Percentiles rank a stretch among this genome's conserved stretches.
These are phyloP conservation scores for Hypocryptadius cinnamomeus DNA, from an alignment of 2,113 vertebrate species.

Conservation along the genomic window DNA sequence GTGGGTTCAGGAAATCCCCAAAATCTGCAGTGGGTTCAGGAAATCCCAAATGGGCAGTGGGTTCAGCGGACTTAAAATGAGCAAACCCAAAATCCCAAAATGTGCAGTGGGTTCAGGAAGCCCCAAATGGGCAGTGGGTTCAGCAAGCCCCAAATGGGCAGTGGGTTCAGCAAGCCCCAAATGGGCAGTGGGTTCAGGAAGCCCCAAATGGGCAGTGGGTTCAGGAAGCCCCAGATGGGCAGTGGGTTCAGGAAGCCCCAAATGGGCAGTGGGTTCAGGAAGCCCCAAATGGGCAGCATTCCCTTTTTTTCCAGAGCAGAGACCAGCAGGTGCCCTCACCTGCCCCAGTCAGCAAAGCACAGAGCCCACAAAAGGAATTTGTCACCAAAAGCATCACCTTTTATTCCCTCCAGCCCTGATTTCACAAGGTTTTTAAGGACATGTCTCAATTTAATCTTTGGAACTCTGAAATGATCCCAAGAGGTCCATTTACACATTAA, in stretches of 20 bases:
- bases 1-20: background rate
- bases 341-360: background rate
- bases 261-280: too few species aligned
- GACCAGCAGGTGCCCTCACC: background rate
- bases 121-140: background rate
- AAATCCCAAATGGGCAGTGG: background rate
- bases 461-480: background rate
- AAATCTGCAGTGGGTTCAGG: background rate
- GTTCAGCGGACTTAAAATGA: rapidly evolving
- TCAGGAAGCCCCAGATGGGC: too few species aligned
- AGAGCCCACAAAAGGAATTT: background rate
- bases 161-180: background rate
- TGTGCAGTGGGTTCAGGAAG: too few species aligned
- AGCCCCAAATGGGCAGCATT: rapidly evolving
- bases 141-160: too few species aligned
- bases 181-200: background rate
- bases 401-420: background rate
- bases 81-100: background rate
- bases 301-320: background rate
- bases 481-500: background rate
- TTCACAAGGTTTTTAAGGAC: background rate
- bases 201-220: too few species aligned
- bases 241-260: background rate
- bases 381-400: background rate
- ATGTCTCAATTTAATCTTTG: background rate